phyloP scores from a whole-genome alignment of 1,140 invertebrate genomes.

The Dendroctonus valens region DNA sequence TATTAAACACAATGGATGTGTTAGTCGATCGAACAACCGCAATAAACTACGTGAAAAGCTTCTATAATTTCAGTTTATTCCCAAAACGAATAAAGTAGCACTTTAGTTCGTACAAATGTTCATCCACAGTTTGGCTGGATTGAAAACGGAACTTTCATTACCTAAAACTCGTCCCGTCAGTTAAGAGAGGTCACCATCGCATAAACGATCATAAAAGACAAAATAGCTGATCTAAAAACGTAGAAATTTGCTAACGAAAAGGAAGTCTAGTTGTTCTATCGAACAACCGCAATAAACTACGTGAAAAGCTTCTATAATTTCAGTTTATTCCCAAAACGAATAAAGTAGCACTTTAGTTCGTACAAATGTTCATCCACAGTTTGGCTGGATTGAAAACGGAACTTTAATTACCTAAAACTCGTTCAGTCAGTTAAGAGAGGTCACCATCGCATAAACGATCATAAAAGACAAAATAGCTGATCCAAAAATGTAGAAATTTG shows the following conservation, averaged over 20 bases:
- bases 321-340: too few relatives aligned
- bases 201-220: slow-evolving; percentile 32
- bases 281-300: not conserved
- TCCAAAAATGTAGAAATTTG: slow-evolving; percentile 32
- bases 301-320: too few relatives aligned
- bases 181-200: slow-evolving; percentile 22
- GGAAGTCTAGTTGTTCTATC: too few relatives aligned
- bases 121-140: not conserved
- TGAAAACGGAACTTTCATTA: not conserved
- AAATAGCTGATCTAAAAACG: slow-evolving; percentile 24
- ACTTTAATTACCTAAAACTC: not conserved
- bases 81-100: too few relatives aligned
- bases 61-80: too few relatives aligned
- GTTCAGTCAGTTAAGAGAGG: slow-evolving; percentile 12
- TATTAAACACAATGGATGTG: slow-evolving; percentile 2
- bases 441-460: slow-evolving; percentile 30
- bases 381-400: slow-evolving; percentile 1
- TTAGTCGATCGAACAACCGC: not conserved
- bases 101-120: not conserved
- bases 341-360: too few relatives aligned
- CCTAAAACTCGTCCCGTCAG: slow-evolving; percentile 5
- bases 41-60: too few relatives aligned
- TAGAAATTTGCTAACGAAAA: too few relatives aligned
- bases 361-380: not conserved
- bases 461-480: slow-evolving; percentile 27